Conservation (phyloP, 35 echinoderm and acorn worm species). For the Ophiothrix spiculata region DNA sequence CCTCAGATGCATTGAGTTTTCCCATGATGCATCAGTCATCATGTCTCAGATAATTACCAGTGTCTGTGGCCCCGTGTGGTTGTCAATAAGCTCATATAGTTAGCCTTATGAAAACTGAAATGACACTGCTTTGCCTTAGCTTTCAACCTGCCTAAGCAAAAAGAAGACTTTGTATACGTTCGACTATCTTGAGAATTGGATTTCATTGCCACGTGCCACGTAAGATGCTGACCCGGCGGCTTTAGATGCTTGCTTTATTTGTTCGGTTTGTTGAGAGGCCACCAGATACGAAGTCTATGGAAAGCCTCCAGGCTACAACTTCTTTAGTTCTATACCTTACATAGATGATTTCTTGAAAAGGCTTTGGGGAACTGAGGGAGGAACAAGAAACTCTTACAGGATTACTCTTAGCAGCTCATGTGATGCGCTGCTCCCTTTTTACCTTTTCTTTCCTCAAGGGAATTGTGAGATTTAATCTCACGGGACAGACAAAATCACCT, state of each 20-base stretch:
- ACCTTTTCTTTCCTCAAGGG: neutral
- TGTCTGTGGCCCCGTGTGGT: neutral
- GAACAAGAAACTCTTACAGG: neutral
- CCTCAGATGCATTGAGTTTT: neutral
- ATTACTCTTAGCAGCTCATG: neutral
- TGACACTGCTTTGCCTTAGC: neutral
- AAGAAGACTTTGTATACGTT: slow-evolving; percentile 3
- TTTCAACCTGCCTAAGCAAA: neutral
- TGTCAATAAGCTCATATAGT: slow-evolving; percentile 4
- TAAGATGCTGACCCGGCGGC: neutral
- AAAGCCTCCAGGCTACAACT: neutral
- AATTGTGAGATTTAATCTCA: neutral
- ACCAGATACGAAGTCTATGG: neutral
- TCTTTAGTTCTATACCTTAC: slow-evolving; percentile 14
- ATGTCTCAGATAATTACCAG: neutral
- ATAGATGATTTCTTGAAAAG: slow-evolving; percentile 2
- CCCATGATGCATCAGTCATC: neutral
- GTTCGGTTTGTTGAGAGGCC: slow-evolving; percentile 7
- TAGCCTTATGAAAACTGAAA: slow-evolving; percentile 10
- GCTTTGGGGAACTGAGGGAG: neutral
- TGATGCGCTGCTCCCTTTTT: slow-evolving; percentile 2
- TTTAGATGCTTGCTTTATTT: neutral
- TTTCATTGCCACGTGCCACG: neutral
- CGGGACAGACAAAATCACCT: neutral
- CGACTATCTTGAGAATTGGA: neutral